Evolutionary conservation across 2,797 vertebrate genomes (phyloP).

Genomic region (Rhabdomys pumilio): DNA sequence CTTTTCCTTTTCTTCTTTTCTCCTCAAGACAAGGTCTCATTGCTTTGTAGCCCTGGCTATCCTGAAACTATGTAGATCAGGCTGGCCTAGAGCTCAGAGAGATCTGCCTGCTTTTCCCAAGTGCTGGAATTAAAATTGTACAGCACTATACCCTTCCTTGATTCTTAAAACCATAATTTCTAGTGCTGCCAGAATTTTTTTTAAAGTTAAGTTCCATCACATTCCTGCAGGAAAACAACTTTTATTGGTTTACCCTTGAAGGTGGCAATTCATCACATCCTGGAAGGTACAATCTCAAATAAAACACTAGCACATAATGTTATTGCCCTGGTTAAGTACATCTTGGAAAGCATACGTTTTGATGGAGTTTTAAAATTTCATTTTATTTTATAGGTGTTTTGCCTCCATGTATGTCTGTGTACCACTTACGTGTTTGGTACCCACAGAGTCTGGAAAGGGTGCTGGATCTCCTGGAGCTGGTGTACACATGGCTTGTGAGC

Average conservation of each 20-base stretch:
- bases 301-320: background rate
- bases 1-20: background rate
- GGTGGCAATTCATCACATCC: background rate
- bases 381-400: background rate
- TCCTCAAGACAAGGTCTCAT: no score
- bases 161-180: conserved; percentile 39
- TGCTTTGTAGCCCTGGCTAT: background rate
- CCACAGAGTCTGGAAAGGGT: background rate
- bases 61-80: background rate
- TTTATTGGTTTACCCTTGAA: background rate
- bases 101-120: background rate
- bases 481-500: background rate
- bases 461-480: background rate
- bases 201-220: background rate
- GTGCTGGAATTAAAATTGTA: background rate
- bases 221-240: background rate
- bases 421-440: background rate
- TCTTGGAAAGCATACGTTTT: background rate
- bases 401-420: background rate
- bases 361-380: background rate
- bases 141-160: background rate
- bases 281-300: background rate
- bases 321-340: background rate
- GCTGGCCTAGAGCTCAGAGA: background rate
- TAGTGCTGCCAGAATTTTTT: background rate